phyloP scores from a whole-genome alignment of 1,140 invertebrate species.

The Euura lappo region DNA sequence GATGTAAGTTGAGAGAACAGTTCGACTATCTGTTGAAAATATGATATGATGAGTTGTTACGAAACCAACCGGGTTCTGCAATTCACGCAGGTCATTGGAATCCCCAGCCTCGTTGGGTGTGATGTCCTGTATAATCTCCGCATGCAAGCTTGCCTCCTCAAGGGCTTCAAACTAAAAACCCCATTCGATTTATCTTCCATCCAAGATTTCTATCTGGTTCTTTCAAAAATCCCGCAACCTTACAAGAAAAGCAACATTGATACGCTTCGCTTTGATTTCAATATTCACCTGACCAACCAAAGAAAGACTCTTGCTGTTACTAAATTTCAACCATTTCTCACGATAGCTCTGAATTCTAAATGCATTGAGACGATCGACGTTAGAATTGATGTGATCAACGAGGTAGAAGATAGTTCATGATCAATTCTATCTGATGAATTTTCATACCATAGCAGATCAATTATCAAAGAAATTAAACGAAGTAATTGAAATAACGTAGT shows the following conservation, averaged over 20 bases:
- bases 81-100: slow-evolving; percentile 54
- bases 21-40: neutral
- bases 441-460: no score
- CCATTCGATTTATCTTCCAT: slow-evolving; percentile 40
- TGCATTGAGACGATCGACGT: no score
- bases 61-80: slow-evolving; percentile 56
- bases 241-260: slow-evolving; percentile 27
- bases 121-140: slow-evolving; percentile 49
- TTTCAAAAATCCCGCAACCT: slow-evolving; percentile 17
- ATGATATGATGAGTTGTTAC: slow-evolving; percentile 39
- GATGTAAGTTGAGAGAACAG: slow-evolving; percentile 10
- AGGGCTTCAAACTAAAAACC: slow-evolving; percentile 59
- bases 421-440: no score
- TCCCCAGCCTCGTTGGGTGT: slow-evolving; percentile 49
- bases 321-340: no score
- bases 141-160: slow-evolving; percentile 56
- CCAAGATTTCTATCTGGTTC: slow-evolving; percentile 20
- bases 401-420: no score
- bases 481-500: no score
- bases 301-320: no score
- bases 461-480: no score
- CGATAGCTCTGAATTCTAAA: no score
- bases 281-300: no score
- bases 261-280: slow-evolving; percentile 3
- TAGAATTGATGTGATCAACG: no score